These are phyloP conservation scores for Pomatostomus ruficeps DNA, from an alignment of 2,113 vertebrate genomes.

Conservation along the genomic window DNA sequence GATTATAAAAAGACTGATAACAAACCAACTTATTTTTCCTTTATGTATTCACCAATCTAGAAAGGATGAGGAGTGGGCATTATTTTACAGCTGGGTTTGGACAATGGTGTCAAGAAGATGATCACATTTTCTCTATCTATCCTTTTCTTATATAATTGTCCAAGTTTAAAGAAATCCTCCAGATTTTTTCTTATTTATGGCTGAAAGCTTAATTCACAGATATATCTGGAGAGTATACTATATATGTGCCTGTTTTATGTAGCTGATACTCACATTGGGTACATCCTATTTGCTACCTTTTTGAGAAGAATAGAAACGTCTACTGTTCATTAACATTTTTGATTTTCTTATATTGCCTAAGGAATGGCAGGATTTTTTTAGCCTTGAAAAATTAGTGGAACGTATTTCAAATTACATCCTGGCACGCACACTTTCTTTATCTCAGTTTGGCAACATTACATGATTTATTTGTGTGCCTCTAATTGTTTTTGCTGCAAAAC, in stretches of 20 bases:
- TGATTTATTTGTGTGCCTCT: not conserved
- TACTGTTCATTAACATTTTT: not conserved
- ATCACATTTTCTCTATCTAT: not conserved
- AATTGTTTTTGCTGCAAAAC: not conserved
- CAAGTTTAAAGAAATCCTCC: not conserved
- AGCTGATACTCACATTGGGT: not conserved
- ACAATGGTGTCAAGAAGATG: not conserved
- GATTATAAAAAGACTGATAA: not conserved
- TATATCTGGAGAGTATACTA: not conserved
- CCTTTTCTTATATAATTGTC: not conserved
- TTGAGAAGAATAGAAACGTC: not conserved
- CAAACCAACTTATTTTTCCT: not conserved
- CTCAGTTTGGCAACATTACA: not conserved
- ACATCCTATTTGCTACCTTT: not conserved
- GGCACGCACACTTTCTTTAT: not conserved
- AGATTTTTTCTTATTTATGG: not conserved
- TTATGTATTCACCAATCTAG: not conserved
- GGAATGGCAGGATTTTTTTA: not conserved
- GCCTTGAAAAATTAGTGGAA: not conserved
- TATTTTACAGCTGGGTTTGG: not conserved
- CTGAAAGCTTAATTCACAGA: not conserved
- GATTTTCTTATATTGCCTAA: not conserved
- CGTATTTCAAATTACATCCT: not conserved
- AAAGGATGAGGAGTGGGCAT: not conserved
- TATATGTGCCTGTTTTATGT: not conserved